Conservation (phyloP, 2,797 vertebrate genomes). For the Sarcophilus harrisii region DNA sequence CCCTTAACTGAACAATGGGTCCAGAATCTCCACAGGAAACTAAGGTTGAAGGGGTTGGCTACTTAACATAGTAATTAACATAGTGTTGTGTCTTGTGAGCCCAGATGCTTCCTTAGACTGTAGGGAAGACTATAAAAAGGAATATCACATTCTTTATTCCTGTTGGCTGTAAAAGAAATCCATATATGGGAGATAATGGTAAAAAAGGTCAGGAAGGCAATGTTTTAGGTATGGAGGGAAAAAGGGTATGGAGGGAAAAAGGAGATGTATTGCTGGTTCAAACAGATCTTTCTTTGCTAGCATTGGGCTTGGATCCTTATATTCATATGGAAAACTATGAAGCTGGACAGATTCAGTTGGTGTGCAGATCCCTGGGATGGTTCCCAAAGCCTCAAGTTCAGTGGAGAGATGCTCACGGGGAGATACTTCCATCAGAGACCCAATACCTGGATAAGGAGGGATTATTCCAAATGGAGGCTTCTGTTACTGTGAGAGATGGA, state of each 20-base stretch:
- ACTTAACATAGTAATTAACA: too few relatives aligned
- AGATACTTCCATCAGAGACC: slow-evolving; percentile 19
- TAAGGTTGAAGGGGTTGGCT: neutral
- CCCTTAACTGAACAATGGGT: neutral
- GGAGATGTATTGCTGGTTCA: neutral
- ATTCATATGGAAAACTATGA: slow-evolving; percentile 63
- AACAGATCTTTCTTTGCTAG: slow-evolving; percentile 28
- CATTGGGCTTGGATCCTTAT: slow-evolving; percentile 68
- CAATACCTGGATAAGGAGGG: slow-evolving; percentile 53
- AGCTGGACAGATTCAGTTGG: slow-evolving; percentile 61
- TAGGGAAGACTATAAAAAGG: rapidly evolving
- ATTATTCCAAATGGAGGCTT: slow-evolving; percentile 53
- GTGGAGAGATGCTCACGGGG: slow-evolving; percentile 66
- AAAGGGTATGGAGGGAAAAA: neutral
- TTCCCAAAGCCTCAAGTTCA: slow-evolving; percentile 56
- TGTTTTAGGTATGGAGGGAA: neutral
- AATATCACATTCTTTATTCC: neutral
- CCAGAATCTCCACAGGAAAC: neutral
- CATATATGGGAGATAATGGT: neutral
- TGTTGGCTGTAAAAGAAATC: neutral
- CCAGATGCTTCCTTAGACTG: neutral
- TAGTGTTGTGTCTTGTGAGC: neutral
- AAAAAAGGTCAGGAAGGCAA: neutral
- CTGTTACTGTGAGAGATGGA: slow-evolving; percentile 58
- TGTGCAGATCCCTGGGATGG: slow-evolving; percentile 66